Percentiles rank a stretch among this genome's conserved stretches.
Conservation (phyloP, 2,888 invertebrate genomes). For the Cephus pulcher region DNA sequence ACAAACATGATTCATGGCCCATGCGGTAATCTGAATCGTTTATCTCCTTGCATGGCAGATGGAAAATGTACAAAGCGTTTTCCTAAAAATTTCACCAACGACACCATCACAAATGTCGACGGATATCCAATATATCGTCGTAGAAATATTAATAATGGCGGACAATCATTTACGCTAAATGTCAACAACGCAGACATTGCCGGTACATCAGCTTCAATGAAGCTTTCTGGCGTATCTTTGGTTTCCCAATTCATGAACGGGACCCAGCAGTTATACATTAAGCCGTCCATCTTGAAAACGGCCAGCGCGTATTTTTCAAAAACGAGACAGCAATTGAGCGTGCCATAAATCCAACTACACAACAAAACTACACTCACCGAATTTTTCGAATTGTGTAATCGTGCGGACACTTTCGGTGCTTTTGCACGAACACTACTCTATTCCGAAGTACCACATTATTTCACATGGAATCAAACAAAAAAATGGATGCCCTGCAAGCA, state of each 20-base stretch:
- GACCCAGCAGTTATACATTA: conserved; percentile 44
- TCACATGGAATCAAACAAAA: conserved; percentile 22
- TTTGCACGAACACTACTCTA: conserved; percentile 29
- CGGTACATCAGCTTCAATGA: conserved; percentile 48
- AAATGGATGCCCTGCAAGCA: conserved; percentile 24
- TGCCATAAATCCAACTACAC: conserved; percentile 21
- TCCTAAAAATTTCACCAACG: conserved; percentile 33
- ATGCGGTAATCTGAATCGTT: conserved; percentile 54
- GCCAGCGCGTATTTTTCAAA: conserved; percentile 38
- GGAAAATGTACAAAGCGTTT: conserved; percentile 52
- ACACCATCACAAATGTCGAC: conserved; percentile 38
- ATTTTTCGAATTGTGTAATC: conserved; percentile 27
- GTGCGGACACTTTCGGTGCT: conserved; percentile 18
- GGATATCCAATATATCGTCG: conserved; percentile 45
- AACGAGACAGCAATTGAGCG: conserved; percentile 59
- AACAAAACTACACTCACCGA: conserved; percentile 20
- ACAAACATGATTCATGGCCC: conserved; percentile 64
- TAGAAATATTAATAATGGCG: conserved; percentile 28
- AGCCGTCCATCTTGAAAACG: conserved; percentile 47
- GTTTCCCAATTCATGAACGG: conserved; percentile 43
- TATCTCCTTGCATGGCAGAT: conserved; percentile 61
- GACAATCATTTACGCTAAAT: conserved; percentile 28
- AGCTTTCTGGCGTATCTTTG: conserved; percentile 42
- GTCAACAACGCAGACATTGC: conserved; percentile 5
- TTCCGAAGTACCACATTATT: conserved; percentile 21